A percentile compares a stretch with the other conserved stretches of the same genome.
Evolutionary conservation across 1,140 invertebrate species (phyloP).

Genomic region (Heliconius nattereri): DNA sequence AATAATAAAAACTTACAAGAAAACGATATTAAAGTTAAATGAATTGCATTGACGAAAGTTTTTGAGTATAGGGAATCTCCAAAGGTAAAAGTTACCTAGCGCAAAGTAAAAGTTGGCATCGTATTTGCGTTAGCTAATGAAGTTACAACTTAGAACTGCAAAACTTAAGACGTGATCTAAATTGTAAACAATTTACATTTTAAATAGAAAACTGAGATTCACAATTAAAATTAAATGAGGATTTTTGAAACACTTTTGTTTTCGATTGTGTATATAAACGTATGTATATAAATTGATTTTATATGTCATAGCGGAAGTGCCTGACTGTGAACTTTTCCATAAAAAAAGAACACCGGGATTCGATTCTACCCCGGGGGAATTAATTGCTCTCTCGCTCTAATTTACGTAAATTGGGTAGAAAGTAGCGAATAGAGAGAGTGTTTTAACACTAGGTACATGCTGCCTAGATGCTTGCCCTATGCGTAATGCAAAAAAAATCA

Average conservation of each 20-base stretch:
- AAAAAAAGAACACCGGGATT: no score
- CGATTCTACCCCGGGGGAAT: no score
- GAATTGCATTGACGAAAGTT: conserved; percentile 6
- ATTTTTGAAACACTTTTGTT: neutral
- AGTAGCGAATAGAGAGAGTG: no score
- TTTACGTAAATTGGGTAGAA: no score
- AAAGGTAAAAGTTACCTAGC: conserved; percentile 9
- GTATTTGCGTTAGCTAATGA: conserved; percentile 64
- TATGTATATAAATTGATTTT: no score
- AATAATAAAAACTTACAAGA: neutral
- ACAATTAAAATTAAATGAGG: conserved; percentile 17
- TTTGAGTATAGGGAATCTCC: neutral
- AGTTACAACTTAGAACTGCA: conserved; percentile 61
- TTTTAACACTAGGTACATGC: no score
- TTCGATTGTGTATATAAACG: no score
- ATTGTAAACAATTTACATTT: conserved; percentile 11
- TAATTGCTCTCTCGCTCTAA: no score
- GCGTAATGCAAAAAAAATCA: no score
- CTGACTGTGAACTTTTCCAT: no score
- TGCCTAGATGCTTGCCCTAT: no score
- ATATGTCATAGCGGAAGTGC: no score
- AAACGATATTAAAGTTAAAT: neutral
- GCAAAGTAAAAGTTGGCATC: conserved; percentile 48
- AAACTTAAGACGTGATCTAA: conserved; percentile 44
- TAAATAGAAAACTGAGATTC: neutral